Evolutionary conservation across 30 jellyfish, hydroid and myxozoan species (phyloP).

Genomic region (Aurelia sp.): DNA sequence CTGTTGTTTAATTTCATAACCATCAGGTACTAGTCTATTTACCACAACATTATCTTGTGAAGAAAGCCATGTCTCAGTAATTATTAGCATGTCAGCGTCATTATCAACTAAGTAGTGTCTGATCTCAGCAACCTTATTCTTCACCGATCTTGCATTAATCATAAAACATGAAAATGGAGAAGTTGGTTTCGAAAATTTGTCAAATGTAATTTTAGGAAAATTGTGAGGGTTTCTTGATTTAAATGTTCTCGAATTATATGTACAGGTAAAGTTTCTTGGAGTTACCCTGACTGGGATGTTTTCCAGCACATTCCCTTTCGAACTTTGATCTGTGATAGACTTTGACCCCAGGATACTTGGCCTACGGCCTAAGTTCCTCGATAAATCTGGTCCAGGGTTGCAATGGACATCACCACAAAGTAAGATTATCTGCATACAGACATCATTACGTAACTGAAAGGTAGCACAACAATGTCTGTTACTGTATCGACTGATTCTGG

Average conservation of each 20-base stretch:
- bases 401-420: conserved; percentile 43
- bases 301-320: too few species aligned
- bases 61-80: conserved; percentile 27
- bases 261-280: too few species aligned
- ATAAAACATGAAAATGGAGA: not conserved
- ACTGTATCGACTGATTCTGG: too few species aligned
- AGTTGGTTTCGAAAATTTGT: not conserved
- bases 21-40: conserved; percentile 33
- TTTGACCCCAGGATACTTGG: conserved; percentile 26
- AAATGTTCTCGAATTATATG: too few species aligned
- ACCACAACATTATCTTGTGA: conserved; percentile 19
- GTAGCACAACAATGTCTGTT: too few species aligned
- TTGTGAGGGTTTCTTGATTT: too few species aligned
- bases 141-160: conserved; percentile 14
- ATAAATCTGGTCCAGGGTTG: conserved; percentile 38
- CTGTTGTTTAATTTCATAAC: conserved; percentile 9
- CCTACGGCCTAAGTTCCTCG: conserved; percentile 44
- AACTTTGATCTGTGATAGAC: not conserved
- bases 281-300: too few species aligned
- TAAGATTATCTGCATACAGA: conserved; percentile 16
- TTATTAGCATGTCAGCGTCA: conserved; percentile 15
- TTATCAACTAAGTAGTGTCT: conserved; percentile 32
- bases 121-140: conserved; percentile 15
- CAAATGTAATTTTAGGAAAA: not conserved
- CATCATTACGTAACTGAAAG: conserved; percentile 32